A percentile compares a stretch with the other conserved stretches of the same genome.
phyloP scores from a whole-genome alignment of 2,113 vertebrate genomes.

The Rallus limicola region DNA sequence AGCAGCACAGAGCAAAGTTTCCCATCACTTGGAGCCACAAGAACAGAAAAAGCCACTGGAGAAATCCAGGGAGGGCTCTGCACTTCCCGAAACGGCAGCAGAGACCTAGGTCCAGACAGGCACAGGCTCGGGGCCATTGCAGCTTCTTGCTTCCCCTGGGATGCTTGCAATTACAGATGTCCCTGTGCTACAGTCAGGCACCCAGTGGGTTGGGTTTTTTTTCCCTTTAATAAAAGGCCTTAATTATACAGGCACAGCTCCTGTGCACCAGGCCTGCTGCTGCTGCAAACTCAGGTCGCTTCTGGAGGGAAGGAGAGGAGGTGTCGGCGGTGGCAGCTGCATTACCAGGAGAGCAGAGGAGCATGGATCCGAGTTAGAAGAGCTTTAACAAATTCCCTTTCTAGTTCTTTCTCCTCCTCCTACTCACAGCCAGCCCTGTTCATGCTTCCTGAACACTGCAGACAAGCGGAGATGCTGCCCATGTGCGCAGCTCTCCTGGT shows the following conservation, averaged over 20 bases:
- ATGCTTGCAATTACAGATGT: neutral
- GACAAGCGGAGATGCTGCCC: neutral
- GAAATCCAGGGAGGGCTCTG: neutral
- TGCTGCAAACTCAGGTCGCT: neutral
- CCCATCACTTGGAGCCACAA: neutral
- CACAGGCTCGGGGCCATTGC: neutral
- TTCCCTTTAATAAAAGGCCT: slow-evolving; percentile 8
- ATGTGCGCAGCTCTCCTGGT: neutral
- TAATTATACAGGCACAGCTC: neutral
- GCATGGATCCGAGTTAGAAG: neutral
- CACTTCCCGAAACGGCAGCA: neutral
- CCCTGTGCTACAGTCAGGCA: neutral
- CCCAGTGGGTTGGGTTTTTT: neutral
- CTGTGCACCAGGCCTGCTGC: neutral
- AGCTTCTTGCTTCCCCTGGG: neutral
- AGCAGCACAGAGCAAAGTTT: neutral
- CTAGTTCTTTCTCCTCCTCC: slow-evolving; percentile 6
- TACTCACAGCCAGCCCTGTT: neutral
- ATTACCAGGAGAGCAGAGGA: neutral
- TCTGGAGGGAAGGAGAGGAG: neutral
- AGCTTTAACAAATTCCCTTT: neutral
- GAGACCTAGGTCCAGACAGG: neutral
- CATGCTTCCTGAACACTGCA: neutral
- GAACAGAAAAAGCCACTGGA: neutral
- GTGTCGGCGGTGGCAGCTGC: neutral